phyloP scores from a whole-genome alignment of 2,113 vertebrate species.

The Oncorhynchus tshawytscha region DNA sequence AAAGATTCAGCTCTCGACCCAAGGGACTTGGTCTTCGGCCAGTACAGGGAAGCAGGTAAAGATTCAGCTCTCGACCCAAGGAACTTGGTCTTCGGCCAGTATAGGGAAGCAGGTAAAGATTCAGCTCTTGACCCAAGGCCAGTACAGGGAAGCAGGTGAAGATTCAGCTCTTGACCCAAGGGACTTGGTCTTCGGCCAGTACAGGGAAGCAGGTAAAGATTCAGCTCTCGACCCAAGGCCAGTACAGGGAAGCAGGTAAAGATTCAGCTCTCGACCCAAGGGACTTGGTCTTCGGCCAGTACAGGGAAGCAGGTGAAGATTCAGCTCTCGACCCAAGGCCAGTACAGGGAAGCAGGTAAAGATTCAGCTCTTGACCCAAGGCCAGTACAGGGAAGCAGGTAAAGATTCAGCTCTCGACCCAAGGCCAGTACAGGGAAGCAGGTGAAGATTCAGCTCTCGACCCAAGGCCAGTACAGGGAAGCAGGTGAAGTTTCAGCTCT shows the following conservation, averaged over 20 bases:
- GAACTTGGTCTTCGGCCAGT: constrained; percentile 62
- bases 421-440: constrained; percentile 87
- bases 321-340: constrained; percentile 76
- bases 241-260: constrained; percentile 92
- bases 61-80: constrained; percentile 74
- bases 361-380: constrained; percentile 74
- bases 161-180: constrained; percentile 74
- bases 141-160: constrained; percentile 92
- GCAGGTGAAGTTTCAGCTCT: constrained; percentile 84
- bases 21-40: too few relatives aligned
- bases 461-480: constrained; percentile 84
- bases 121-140: constrained; percentile 77
- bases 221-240: constrained; percentile 76
- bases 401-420: constrained; percentile 74
- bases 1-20: constrained; percentile 74
- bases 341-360: constrained; percentile 92
- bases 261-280: constrained; percentile 74
- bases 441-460: constrained; percentile 82
- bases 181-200: constrained; percentile 62
- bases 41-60: constrained; percentile 92
- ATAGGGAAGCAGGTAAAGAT: constrained; percentile 87
- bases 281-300: constrained; percentile 64
- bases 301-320: constrained; percentile 87
- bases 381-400: constrained; percentile 94
- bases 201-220: constrained; percentile 87